Evolutionary conservation across 2,888 invertebrate species (phyloP), one percentile per base, ranked within the genome.

Genomic region (Chouioia cunea): DNA sequence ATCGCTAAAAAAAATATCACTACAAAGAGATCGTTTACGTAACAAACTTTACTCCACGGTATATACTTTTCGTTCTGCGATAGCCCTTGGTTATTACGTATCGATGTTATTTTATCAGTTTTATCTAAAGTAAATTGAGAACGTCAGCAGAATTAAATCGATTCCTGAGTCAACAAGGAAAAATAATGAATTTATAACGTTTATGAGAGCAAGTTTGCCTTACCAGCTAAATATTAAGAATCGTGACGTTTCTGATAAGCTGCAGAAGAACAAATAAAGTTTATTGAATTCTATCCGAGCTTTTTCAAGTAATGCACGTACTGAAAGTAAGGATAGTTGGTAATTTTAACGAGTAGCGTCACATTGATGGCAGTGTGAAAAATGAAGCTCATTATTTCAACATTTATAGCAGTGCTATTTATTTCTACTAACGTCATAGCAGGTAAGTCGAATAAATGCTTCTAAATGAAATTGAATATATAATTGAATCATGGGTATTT

Each of bases 181-280:
- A 27, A 27, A 27, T 27, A 27, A 4, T 6, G 6, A 27, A 27
- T 27, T 3, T 6, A 27, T 27, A 27, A 27, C 27, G 27, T 6
- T 27, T 27, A 6, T 6, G 27, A 27, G 27, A 4, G 6, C 36
- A 23, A 65, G 50, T 44, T 44, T 56, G 22, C 16, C 22, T 58
- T 66, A 52, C 44, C 14, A 59, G 23, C 44, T 23, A 59, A 43
- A 44, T 23, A 3, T 22, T 23, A 52, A 43, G 36, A 50, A 44
- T 65, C 50, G 50, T 65, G 58, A 50, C 57, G 57, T 44, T 65
- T 50, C 43, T 65, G 65, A 65, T 65, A 65, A 65, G 65, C 57
- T 10, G 48, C 52, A 58, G 65, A 8, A 52, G 58, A 44, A 58
- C 65, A 65, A 65, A 66, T 66, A 66, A 66, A 66, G 27, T 58